phyloP scores from a whole-genome alignment of 2,113 vertebrate species.

The Meriones unguiculatus region DNA sequence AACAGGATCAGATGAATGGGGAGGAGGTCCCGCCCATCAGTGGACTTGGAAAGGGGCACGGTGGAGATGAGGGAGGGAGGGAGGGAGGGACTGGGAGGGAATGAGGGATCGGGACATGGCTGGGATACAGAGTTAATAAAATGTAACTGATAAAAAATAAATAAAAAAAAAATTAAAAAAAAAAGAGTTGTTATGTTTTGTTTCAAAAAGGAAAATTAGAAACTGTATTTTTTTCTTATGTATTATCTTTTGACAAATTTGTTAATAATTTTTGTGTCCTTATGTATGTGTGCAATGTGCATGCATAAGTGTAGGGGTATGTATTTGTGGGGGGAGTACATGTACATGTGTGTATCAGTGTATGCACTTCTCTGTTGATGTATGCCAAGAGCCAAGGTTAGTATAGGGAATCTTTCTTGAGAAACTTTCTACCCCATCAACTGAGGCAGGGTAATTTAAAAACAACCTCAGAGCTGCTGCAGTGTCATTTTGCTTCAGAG shows the following conservation, averaged over 20 bases:
- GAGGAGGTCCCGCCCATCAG: too few relatives aligned
- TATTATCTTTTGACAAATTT: neutral
- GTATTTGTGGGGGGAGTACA: neutral
- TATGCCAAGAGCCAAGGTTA: neutral
- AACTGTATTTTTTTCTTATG: neutral
- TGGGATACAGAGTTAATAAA: too few relatives aligned
- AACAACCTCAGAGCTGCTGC: neutral
- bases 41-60: too few relatives aligned
- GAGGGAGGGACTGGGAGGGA: too few relatives aligned
- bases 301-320: neutral
- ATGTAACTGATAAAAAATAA: too few relatives aligned
- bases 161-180: too few relatives aligned
- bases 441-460: neutral
- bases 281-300: neutral
- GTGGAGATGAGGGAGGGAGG: too few relatives aligned
- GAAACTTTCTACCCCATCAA: too few relatives aligned
- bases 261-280: neutral
- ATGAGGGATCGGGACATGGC: too few relatives aligned
- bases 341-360: neutral
- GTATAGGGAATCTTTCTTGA: neutral
- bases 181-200: neutral
- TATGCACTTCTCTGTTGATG: neutral
- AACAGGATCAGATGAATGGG: too few relatives aligned
- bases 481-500: fast-evolving
- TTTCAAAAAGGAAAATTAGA: neutral